These are phyloP conservation scores for Theropithecus gelada DNA, from an alignment of 2,113 vertebrate species.

Conservation along the genomic window DNA sequence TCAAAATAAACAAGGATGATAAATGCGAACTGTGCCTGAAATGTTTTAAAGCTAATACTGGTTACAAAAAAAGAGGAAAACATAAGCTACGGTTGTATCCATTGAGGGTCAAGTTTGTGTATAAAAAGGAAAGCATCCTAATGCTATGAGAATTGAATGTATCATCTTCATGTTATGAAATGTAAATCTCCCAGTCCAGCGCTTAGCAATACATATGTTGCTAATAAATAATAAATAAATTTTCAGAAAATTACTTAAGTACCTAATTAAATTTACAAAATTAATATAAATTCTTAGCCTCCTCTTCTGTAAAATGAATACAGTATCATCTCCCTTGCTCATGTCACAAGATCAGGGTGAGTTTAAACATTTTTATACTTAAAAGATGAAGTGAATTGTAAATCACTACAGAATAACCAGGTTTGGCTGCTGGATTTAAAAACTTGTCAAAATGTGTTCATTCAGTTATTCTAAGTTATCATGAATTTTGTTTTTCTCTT, in stretches of 20 bases:
- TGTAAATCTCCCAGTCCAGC: background rate
- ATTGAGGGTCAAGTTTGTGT: background rate
- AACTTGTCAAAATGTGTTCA: background rate
- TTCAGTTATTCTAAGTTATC: background rate
- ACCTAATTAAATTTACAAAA: background rate
- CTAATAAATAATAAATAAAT: background rate
- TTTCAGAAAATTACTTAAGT: background rate
- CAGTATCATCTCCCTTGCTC: background rate
- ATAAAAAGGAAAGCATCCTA: background rate
- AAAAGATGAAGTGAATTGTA: background rate
- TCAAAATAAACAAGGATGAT: slow-evolving; percentile 65
- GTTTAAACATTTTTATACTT: background rate
- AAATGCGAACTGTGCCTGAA: slow-evolving; percentile 43
- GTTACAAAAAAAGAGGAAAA: background rate
- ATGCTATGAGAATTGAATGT: background rate
- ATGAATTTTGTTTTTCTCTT: slow-evolving; percentile 20
- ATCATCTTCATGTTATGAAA: background rate
- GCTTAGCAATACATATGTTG: background rate
- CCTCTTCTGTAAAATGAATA: background rate
- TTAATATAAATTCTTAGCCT: background rate
- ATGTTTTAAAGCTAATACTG: background rate
- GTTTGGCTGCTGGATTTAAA: background rate
- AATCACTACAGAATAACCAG: background rate
- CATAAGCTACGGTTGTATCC: background rate
- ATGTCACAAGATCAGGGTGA: background rate